Base-by-base conservation (phyloP, 2,113 vertebrate species). In the Parus major region DNA sequence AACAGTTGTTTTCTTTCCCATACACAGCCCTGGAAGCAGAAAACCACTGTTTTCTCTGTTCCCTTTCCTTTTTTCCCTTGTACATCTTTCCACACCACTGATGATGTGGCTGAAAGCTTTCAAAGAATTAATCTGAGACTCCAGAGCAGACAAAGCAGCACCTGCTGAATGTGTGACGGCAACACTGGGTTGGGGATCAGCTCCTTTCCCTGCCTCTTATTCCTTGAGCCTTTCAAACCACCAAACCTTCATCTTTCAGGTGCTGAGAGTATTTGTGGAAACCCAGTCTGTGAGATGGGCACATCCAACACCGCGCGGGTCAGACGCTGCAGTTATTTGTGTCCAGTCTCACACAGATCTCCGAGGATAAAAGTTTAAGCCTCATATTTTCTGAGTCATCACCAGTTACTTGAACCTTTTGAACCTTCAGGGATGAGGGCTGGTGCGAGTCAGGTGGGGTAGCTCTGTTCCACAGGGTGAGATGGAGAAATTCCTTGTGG, bases 111-210 rank as follows among this genome's bases (percentile, higher is more conserved):
- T 52, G 76, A 88, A 91, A 95, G 20, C 66, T 94, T 96, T 81
- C 81, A 73, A 96, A 95, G 57, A 69, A 68, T 86, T 60, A 47
- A 94, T 73, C 56, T 39, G 28, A 91, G 95, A 82, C 17, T 15
- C 24, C 4, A 13, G 86, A 86, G 56, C 7, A 63, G 94, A 59
- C 64, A 86, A 41, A 57, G 66, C 35, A 69, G 76, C 86, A 88
- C 79, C 47, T 70, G 41, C 39, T 93, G 71, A 85, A 88, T 0
- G 21, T n/a, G 8, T 89, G 70, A 78, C 11, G 7, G 76, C 60
- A 50, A 33, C 3, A 0, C 89, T 56, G 12, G 42, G 65, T 76
- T 84, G 55, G 25, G 3, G 25, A 69, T 86, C 56, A 89, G 82
- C 78, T 69, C 12, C 20, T 92, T 92, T 65, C 56, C 39, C 71